phyloP scores from a whole-genome alignment of 2,113 vertebrate species.

The Microtus richardsoni region DNA sequence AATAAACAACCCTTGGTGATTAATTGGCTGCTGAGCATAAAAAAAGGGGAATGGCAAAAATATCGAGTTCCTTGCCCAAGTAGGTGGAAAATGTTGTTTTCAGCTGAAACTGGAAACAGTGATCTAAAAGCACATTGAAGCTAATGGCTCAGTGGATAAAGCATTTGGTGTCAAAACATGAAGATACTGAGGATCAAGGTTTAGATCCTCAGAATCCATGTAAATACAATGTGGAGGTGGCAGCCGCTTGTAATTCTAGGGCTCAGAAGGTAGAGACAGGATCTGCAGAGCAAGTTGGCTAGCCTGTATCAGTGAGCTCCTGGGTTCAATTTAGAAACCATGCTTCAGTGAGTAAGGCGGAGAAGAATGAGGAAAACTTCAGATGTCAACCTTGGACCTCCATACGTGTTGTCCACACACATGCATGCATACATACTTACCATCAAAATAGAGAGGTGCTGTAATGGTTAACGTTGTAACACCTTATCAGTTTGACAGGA shows the following conservation, averaged over 20 bases:
- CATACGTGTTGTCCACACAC: neutral
- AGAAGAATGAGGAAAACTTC: neutral
- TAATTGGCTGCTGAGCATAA: neutral
- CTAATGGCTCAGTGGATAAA: neutral
- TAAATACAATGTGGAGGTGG: no score
- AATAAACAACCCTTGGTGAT: neutral
- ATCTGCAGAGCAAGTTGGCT: neutral
- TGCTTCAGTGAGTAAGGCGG: neutral
- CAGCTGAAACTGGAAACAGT: conserved; percentile 8
- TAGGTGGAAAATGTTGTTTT: conserved; percentile 1
- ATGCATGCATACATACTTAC: neutral
- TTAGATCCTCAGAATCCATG: neutral
- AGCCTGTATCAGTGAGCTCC: neutral
- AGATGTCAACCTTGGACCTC: neutral
- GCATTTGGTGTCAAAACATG: neutral
- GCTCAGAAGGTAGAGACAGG: neutral
- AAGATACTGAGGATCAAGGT: no score
- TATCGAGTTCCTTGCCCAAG: conserved; percentile 3
- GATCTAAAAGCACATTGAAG: neutral
- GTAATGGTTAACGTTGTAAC: neutral
- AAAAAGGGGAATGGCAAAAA: neutral
- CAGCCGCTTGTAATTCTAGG: neutral
- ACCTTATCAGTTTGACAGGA: neutral
- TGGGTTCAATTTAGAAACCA: neutral
- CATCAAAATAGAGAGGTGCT: neutral